Evolutionary conservation across 1,140 invertebrate species (phyloP), one percentile per base, ranked within the genome.

Genomic region (Drosophila nigromelanica): DNA sequence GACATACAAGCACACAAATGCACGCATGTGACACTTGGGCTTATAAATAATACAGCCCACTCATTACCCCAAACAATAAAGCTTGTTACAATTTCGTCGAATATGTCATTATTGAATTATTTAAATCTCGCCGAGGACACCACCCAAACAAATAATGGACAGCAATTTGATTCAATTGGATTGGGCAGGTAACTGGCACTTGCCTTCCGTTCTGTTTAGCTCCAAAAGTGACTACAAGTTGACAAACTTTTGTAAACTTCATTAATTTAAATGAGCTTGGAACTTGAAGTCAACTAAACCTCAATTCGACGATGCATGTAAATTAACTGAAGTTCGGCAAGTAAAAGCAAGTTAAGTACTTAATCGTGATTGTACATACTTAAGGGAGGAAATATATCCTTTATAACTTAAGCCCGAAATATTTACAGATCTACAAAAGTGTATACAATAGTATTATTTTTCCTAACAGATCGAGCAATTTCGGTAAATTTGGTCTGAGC

Each of bases 31-130:
- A 76, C 82, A 76, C 71, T 69, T 52, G 48, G 35, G 43, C 63
- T 83, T 83, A 89, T 83, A 83, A 87, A 89, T 89, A 72, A 87
- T 82, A 72, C 73, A 89, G 58, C 45, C 30, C 73, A 73, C 68
- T 82, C 81, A 89, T 87, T 78, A 81, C 66, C 69, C 43, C 62
- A 61, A 66, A 72, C 59, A 78, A 75, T 67, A 78, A 78, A 33
- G 40, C 37, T 48, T 4, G 18, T 43, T 18, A 33, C 39, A n/a
- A 61, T 39, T 43, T 43, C 39, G n/a, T 12, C 61, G 62, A 63
- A 70, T 67, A 43, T 76, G 67, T 83, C 76, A 83, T 89, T 89
- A 74, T 69, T 89, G 60, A 89, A 89, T 89, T 89, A 89, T 89
- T 83, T 50, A 77, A 80, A 73, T 82, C 71, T 54, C 45, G 51